These are phyloP conservation scores for Butorides virescens DNA, from an alignment of 2,113 vertebrate species.

Conservation along the genomic window DNA sequence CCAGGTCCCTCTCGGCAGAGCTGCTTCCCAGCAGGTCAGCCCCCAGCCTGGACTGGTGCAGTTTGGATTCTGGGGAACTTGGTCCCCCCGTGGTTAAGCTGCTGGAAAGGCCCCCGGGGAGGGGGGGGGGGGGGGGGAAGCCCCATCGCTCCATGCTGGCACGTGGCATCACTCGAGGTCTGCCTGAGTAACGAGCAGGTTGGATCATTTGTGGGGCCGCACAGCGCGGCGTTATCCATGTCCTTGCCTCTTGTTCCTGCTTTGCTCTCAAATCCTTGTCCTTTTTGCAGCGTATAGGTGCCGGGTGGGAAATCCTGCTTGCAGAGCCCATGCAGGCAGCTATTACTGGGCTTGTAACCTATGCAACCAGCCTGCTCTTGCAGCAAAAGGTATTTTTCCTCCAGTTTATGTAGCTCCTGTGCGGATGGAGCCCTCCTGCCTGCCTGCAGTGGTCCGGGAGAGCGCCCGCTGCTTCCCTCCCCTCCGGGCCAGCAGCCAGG, in stretches of 20 bases:
- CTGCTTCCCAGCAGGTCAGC: too few species aligned
- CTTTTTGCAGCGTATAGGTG: neutral
- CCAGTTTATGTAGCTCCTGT: neutral
- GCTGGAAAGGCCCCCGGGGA: neutral
- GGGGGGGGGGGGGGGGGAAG: neutral
- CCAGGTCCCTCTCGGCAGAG: too few species aligned
- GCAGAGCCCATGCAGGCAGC: neutral
- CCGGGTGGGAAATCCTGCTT: neutral
- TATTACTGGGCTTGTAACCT: neutral
- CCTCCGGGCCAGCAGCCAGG: neutral
- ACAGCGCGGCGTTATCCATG: rapidly evolving
- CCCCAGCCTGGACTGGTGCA: too few species aligned
- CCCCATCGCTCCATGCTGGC: rapidly evolving
- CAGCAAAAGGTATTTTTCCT: neutral
- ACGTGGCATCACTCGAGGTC: neutral
- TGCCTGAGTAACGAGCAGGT: neutral
- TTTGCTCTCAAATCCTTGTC: neutral
- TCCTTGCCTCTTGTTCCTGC: neutral
- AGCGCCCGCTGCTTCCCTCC: neutral
- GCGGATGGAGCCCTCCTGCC: neutral
- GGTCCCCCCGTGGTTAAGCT: neutral
- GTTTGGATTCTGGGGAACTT: neutral
- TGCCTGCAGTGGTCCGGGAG: neutral
- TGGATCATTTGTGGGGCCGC: neutral
- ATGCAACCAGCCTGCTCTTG: neutral